Evolutionary conservation across 2,888 invertebrate species (phyloP), one percentile per base, ranked within the genome.

Genomic region (Micropterix aruncella): DNA sequence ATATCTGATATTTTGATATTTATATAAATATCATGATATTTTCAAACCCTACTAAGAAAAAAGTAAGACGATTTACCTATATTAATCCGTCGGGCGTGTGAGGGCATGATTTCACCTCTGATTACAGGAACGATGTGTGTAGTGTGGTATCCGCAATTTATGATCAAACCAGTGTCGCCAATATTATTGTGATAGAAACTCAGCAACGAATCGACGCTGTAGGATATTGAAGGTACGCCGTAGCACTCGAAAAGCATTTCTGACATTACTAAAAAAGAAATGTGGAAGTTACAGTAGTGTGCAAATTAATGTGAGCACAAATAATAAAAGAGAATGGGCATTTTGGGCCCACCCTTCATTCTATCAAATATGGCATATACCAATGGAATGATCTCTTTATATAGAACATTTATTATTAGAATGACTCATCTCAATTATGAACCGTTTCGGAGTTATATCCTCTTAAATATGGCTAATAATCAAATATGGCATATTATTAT

Each of bases 191-290:
- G 75, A 48, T 76, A 74, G 60, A 80, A 79, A 49, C 88, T 83
- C 57, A 83, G 84, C 19, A 94, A 60, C 0, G 84, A 79, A 62
- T 94, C 95, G 5, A 95, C 77, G 38, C 93, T 92, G 59, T 92
- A 94, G 43, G 83, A 77, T 15, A 95, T 72, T 1, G 82, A 79
- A 3, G 94, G 93, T 2, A 94, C 77, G 37, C 80, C 79, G 59
- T 95, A 95, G 50, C 88, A 92, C 65, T 95, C 95, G 65, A 95
- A 95, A 38, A 95, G 65, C 44, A 95, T 69, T 60, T 95, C 95
- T 2, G 88, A 88, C 93, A 95, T 93, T 55, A 91, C 92, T 92
- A 59, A 48, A 76, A 74, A 45, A n/a, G n/a, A n/a, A n/a, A n/a
- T n/a, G n/a, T n/a, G n/a, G n/a, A n/a, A n/a, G 52, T 53, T 51